phyloP scores from a whole-genome alignment of 2,888 invertebrate genomes.

The Steromphala cineraria region DNA sequence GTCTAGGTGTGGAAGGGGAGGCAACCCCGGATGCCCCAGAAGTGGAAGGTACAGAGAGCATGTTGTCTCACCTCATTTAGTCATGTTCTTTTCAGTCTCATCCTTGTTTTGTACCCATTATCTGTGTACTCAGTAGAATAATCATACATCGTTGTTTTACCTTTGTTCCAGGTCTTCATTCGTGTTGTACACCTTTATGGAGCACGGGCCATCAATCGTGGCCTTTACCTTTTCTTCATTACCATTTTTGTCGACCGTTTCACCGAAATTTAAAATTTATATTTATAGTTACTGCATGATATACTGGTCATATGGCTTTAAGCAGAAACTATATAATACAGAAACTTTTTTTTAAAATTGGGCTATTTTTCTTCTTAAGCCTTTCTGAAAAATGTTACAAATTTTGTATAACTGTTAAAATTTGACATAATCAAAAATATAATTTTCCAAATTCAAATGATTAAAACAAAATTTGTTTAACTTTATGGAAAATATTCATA shows the following conservation, averaged over 20 bases:
- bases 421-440: too few relatives aligned
- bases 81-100: conserved; percentile 13
- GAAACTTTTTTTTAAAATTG: neutral
- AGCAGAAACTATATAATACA: too few relatives aligned
- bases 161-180: conserved; percentile 11
- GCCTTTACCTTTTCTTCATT: neutral
- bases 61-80: neutral
- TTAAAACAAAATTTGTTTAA: too few relatives aligned
- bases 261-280: neutral
- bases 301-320: conserved; percentile 8
- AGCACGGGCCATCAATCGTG: neutral
- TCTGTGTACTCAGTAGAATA: conserved; percentile 10
- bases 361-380: too few relatives aligned
- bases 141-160: conserved; percentile 11
- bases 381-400: too few relatives aligned
- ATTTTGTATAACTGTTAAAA: too few relatives aligned
- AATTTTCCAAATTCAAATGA: too few relatives aligned
- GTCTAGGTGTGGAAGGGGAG: neutral
- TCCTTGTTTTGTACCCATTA: neutral
- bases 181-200: neutral
- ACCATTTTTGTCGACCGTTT: neutral
- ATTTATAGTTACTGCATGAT: neutral
- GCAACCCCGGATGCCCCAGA: neutral
- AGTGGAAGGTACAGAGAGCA: neutral
- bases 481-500: too few relatives aligned